These are phyloP conservation scores for Mnemiopsis leidyi DNA, from an alignment of 37 sponge, comb jelly and placozoan genomes.

Conservation along the genomic window DNA sequence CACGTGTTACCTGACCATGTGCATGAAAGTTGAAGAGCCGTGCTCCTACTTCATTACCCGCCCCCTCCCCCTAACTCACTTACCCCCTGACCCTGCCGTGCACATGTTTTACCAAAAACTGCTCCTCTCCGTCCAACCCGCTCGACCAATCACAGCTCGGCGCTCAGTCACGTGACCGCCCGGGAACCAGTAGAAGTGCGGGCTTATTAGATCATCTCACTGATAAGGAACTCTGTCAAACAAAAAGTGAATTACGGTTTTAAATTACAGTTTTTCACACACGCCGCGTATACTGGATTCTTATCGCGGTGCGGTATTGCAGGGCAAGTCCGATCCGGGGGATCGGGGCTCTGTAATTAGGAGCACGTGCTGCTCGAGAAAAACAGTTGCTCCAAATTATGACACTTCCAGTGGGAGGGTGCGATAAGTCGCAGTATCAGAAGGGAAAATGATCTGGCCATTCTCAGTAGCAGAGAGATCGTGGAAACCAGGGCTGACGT, in stretches of 20 bases:
- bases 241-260: background rate
- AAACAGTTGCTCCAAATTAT: background rate
- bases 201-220: background rate
- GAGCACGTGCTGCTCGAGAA: background rate
- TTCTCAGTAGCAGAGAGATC: background rate
- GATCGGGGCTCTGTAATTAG: background rate
- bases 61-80: background rate
- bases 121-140: background rate
- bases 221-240: conserved; percentile 39
- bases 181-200: conserved; percentile 24
- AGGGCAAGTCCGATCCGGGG: background rate
- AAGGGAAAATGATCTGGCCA: background rate
- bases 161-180: background rate
- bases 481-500: no score
- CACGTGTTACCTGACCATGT: background rate
- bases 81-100: background rate
- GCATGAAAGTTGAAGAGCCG: background rate
- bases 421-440: background rate
- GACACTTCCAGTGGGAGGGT: background rate
- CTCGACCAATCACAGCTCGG: background rate
- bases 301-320: background rate
- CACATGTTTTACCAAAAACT: background rate
- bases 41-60: background rate
- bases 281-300: background rate
- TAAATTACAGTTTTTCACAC: conserved; percentile 30